Evolutionary conservation across 2,113 vertebrate species (phyloP).

Genomic region (Brachirus orientalis): DNA sequence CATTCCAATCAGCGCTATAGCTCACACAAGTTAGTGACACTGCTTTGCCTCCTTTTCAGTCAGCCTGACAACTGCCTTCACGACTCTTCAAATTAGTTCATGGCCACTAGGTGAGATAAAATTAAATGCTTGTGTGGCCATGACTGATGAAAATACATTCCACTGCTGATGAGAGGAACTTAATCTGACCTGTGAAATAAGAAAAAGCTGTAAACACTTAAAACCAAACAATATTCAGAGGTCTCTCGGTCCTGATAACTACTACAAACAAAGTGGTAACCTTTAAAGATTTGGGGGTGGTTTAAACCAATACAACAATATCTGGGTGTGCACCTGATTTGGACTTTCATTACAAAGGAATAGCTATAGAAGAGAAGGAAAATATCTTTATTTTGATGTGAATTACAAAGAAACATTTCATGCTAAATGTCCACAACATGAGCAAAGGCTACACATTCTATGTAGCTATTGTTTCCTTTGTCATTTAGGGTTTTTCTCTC

Average conservation of each 20-base stretch:
- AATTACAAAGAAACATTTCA: too few relatives aligned
- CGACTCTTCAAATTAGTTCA: too few relatives aligned
- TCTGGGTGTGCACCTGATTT: too few relatives aligned
- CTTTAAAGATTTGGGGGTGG: too few relatives aligned
- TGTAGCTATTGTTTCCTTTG: too few relatives aligned
- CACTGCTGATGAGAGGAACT: slow-evolving; percentile 5
- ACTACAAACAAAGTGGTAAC: not conserved
- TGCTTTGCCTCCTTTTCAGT: slow-evolving; percentile 34
- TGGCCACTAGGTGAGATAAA: not conserved
- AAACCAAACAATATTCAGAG: not conserved
- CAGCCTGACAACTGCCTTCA: slow-evolving; percentile 37
- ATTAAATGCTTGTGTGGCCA: not conserved
- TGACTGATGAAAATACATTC: slow-evolving; percentile 8
- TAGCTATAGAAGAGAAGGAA: too few relatives aligned
- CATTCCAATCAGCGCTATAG: slow-evolving; percentile 23
- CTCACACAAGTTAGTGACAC: slow-evolving; percentile 35
- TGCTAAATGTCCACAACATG: too few relatives aligned
- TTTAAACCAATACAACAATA: too few relatives aligned
- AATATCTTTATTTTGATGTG: too few relatives aligned
- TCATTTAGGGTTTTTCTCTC: too few relatives aligned
- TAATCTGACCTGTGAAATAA: not conserved
- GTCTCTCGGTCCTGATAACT: not conserved
- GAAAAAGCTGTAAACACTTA: not conserved
- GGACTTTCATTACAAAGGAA: too few relatives aligned
- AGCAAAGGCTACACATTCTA: too few relatives aligned